Percentiles rank a stretch among this genome's conserved stretches.
Conservation (phyloP, 2,797 vertebrate genomes). For the Loriculus beryllinus region DNA sequence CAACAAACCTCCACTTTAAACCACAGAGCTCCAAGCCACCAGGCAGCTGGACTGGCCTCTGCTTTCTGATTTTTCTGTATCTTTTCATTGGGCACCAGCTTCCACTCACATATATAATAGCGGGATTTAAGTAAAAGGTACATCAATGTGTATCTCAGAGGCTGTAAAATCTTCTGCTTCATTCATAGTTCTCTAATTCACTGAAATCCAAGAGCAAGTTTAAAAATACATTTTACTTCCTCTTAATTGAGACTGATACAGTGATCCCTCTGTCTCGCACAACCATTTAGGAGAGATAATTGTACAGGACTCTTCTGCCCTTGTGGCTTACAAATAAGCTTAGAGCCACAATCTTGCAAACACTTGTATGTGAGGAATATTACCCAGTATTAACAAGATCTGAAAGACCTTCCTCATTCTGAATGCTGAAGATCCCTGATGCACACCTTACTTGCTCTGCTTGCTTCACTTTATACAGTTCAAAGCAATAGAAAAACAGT, state of each 20-base stretch:
- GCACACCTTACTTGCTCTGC: not conserved
- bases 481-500: not conserved
- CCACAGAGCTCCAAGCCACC: not conserved
- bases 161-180: not conserved
- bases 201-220: not conserved
- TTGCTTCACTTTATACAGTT: not conserved
- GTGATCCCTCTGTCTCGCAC: not conserved
- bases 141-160: accelerated
- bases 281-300: not conserved
- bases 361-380: not conserved
- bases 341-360: not conserved
- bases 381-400: not conserved
- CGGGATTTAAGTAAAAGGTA: not conserved
- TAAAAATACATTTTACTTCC: not conserved
- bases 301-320: not conserved
- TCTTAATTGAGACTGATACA: not conserved
- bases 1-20: not conserved
- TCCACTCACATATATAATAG: not conserved
- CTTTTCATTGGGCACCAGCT: not conserved
- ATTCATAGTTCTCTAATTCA: not conserved
- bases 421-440: not conserved
- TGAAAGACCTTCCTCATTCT: not conserved
- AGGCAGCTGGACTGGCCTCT: not conserved
- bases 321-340: not conserved
- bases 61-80: not conserved